A percentile compares a stretch with the other conserved stretches of the same genome.
phyloP scores from a whole-genome alignment of 2,888 invertebrate species.

The Synanthedon formicaeformis region DNA sequence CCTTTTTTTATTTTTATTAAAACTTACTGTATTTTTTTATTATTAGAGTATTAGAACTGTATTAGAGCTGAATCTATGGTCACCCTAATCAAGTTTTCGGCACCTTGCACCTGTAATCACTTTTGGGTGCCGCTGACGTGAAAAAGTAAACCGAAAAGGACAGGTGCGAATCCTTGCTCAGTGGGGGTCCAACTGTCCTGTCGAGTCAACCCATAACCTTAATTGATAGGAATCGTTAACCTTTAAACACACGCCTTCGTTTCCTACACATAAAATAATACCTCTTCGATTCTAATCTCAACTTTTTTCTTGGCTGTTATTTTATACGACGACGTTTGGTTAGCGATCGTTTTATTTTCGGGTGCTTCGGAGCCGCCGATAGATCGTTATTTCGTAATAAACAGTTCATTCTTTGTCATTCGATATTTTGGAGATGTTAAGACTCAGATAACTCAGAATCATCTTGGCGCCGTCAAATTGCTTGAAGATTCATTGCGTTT shows the following conservation, averaged over 20 bases:
- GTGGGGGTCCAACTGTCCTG: slow-evolving; percentile 52
- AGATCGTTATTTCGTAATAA: slow-evolving; percentile 65
- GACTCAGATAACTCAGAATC: slow-evolving; percentile 39
- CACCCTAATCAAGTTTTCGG: slow-evolving; percentile 19
- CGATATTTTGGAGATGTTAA: slow-evolving; percentile 57
- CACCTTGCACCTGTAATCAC: slow-evolving; percentile 52
- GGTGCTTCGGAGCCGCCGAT: slow-evolving; percentile 50
- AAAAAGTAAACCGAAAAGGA: slow-evolving; percentile 51
- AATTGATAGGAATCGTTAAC: slow-evolving; percentile 71
- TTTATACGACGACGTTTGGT: slow-evolving; percentile 44
- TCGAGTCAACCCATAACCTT: slow-evolving; percentile 63
- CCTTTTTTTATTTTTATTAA: no score
- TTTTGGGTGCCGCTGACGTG: slow-evolving; percentile 43
- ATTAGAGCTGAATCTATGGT: slow-evolving; percentile 11
- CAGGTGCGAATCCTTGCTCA: slow-evolving; percentile 61
- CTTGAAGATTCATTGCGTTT: slow-evolving; percentile 38
- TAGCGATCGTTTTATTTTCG: slow-evolving; percentile 62
- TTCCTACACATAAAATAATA: slow-evolving; percentile 58
- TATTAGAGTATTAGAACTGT: not conserved
- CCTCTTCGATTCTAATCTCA: slow-evolving; percentile 56
- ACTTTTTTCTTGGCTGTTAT: slow-evolving; percentile 48
- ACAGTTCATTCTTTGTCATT: slow-evolving; percentile 66
- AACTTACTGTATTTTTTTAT: no score
- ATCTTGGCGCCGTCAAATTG: slow-evolving; percentile 46
- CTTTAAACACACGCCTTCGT: slow-evolving; percentile 60